These are phyloP conservation scores for Podarcis muralis DNA, from an alignment of 2,113 vertebrate species.

Conservation along the genomic window DNA sequence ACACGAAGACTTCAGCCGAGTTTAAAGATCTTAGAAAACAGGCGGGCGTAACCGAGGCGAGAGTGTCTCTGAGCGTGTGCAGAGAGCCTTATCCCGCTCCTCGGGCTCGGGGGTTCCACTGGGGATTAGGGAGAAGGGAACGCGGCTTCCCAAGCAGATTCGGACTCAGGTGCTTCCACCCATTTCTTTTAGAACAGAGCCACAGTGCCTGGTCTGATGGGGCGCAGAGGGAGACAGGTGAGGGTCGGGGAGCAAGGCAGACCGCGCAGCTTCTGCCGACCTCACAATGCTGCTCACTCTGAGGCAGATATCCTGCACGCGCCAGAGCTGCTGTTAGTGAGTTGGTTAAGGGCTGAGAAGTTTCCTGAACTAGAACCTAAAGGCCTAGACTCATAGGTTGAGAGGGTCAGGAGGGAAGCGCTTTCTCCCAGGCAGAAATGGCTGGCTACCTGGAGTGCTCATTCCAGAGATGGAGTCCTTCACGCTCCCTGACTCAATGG, in stretches of 20 bases:
- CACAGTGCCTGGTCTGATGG: neutral
- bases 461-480: no score
- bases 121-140: neutral
- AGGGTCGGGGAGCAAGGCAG: neutral
- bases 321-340: neutral
- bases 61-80: neutral
- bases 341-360: neutral
- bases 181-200: neutral
- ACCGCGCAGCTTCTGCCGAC: neutral
- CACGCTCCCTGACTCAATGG: no score
- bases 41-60: neutral
- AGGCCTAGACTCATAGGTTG: no score
- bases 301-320: neutral
- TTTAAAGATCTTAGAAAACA: neutral
- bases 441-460: no score
- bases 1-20: rapidly evolving
- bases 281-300: neutral
- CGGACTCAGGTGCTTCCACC: no score
- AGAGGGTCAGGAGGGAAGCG: no score
- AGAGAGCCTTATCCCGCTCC: neutral
- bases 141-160: no score
- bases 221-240: neutral
- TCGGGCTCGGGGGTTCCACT: neutral
- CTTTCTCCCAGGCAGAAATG: no score
- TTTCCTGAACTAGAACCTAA: no score